Evolutionary conservation across 2,888 invertebrate species (phyloP).

Genomic region (Drosophila longiperda): DNA sequence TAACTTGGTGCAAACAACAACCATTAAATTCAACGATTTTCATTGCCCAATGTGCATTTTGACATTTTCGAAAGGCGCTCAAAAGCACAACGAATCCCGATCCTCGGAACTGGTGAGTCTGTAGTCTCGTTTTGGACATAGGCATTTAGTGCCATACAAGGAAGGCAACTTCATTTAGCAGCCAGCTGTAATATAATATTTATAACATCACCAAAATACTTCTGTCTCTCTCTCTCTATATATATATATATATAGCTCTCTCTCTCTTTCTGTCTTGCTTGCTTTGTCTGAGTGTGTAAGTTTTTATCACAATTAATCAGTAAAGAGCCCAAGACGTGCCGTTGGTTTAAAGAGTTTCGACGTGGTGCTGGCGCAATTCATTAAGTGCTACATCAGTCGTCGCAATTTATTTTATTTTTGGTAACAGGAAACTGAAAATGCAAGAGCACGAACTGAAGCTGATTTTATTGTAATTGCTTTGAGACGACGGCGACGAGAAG

Average conservation of each 20-base stretch:
- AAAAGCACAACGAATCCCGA: constrained; percentile 15
- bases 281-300: constrained; percentile 1
- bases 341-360: constrained; percentile 50
- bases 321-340: constrained; percentile 59
- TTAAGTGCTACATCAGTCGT: constrained; percentile 59
- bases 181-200: constrained; percentile 45
- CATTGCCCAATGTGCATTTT: constrained; percentile 19
- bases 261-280: background rate
- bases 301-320: constrained; percentile 63
- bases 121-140: constrained; percentile 42
- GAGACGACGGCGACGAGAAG: constrained; percentile 23
- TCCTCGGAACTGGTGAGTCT: constrained; percentile 6
- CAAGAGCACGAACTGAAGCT: constrained; percentile 58
- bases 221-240: background rate
- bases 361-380: constrained; percentile 59
- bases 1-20: constrained; percentile 15
- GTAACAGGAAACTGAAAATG: constrained; percentile 68
- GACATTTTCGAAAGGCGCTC: constrained; percentile 37
- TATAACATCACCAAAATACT: constrained; percentile 36
- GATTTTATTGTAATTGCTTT: constrained; percentile 68
- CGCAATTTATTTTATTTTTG: constrained; percentile 68
- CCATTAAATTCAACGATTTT: constrained; percentile 15
- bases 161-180: constrained; percentile 53
- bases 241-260: background rate
- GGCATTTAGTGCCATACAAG: constrained; percentile 56